A percentile compares a stretch with the other conserved stretches of the same genome.
Evolutionary conservation across 2,888 invertebrate genomes (phyloP).

Genomic region (Hydriomena furcata): DNA sequence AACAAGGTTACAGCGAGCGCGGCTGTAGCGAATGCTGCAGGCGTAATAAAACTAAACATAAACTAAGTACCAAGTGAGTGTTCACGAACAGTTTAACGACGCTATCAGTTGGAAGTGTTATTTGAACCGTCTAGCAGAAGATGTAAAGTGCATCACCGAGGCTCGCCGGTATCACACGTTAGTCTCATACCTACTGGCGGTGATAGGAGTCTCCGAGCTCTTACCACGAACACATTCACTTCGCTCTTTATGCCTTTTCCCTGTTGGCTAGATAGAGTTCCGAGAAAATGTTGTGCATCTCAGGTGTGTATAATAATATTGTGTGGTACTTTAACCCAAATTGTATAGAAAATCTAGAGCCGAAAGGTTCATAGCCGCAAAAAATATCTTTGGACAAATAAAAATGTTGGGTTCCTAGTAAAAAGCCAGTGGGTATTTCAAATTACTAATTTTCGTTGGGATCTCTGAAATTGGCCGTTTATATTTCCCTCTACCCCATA

Average conservation of each 20-base stretch:
- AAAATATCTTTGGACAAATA: no score
- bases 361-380: background rate
- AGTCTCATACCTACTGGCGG: constrained; percentile 23
- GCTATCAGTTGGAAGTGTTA: constrained; percentile 60
- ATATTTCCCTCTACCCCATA: constrained; percentile 3
- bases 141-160: constrained; percentile 47
- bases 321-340: background rate
- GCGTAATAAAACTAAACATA: constrained; percentile 59
- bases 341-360: no score
- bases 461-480: constrained; percentile 7
- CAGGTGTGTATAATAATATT: no score
- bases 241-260: constrained; percentile 28
- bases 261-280: constrained; percentile 23
- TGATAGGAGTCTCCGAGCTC: constrained; percentile 25
- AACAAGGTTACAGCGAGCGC: constrained; percentile 35
- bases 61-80: constrained; percentile 58
- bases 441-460: background rate
- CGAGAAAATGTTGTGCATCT: constrained; percentile 7
- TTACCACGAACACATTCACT: constrained; percentile 30
- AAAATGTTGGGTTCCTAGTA: background rate
- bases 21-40: constrained; percentile 45
- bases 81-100: constrained; percentile 58
- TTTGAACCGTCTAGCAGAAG: constrained; percentile 49
- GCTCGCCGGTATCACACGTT: constrained; percentile 36
- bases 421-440: background rate